Evolutionary conservation across 1,140 invertebrate genomes (phyloP).

Genomic region (Caenorhabditis elegans): DNA sequence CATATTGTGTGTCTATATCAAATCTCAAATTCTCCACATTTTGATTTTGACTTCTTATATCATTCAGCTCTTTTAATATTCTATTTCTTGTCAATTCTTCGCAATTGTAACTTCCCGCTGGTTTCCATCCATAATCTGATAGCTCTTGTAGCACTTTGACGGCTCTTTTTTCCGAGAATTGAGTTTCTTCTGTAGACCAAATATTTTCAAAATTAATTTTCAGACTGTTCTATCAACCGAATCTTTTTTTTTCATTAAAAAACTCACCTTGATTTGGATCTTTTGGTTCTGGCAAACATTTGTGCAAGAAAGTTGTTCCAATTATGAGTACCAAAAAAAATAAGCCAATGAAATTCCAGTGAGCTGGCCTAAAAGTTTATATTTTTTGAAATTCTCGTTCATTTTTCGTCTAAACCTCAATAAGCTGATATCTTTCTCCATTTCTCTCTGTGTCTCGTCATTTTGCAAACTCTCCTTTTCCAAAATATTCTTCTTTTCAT

Average conservation of each 20-base stretch:
- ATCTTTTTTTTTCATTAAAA: background rate
- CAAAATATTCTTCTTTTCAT: background rate
- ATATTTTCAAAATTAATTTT: too few species aligned
- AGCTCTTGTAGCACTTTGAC: conserved; percentile 39
- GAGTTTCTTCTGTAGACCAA: conserved; percentile 36
- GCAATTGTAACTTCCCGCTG: conserved; percentile 45
- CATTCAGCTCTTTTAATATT: conserved; percentile 47
- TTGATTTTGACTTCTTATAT: background rate
- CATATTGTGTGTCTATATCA: conserved; percentile 72
- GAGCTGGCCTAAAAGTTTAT: background rate
- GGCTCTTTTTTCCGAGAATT: conserved; percentile 46
- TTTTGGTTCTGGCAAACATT: conserved; percentile 38
- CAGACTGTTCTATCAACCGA: too few species aligned
- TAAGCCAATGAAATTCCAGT: conserved; percentile 40
- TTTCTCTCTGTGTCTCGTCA: background rate
- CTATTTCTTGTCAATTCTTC: conserved; percentile 42
- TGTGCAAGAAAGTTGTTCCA: conserved; percentile 22
- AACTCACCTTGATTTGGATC: conserved; percentile 38
- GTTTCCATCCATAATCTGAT: conserved; percentile 45
- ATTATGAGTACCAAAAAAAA: conserved; percentile 3
- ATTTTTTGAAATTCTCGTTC: background rate
- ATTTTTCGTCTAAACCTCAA: background rate
- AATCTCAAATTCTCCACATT: conserved; percentile 47
- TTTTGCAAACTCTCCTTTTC: background rate
- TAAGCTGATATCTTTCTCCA: background rate